Base-by-base conservation (phyloP, 2,797 vertebrate species). In the Sebastes reedi region DNA sequence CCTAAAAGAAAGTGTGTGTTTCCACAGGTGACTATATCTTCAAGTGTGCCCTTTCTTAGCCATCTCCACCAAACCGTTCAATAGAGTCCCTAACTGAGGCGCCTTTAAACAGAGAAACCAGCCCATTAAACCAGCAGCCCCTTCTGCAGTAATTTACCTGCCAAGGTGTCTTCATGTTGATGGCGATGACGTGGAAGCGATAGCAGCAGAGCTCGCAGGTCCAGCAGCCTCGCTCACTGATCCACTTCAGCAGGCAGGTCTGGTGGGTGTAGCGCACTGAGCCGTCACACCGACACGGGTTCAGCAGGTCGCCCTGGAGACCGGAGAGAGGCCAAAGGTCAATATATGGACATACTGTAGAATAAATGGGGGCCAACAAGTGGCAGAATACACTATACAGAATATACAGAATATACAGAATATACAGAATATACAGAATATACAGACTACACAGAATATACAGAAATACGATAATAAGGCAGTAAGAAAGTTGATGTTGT, bases 131-230 rank as follows among this genome's bases (percentile, higher is more conserved):
- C 42, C 42, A 46, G n/a, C 36, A 8, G 12, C 6, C 9, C 12
- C 4, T 25, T 4, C 52, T 10, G 16, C 5, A 1, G 8, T 5
- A 1, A 6, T 32, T 65, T 96, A 99, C 98, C 97, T 98, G 97
- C 92, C 97, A 97, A 22, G 98, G 98, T 2, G 94, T 97, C 95
- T 99, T 99, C 96, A 97, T 96, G 94, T 97, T 97, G 95, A 98
- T 97, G 93, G 98, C 96, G 87, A 97, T 96, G 80, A 99, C 96
- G 64, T 98, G 97, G 94, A 98, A 99, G 94, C 97, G 96, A 77
- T 98, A 99, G 89, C 97, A 98, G 96, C 98, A 99, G 72, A 99
- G 97, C 84, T 99, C 98, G 24, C 98, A 99, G 88, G 97, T 98
- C 98, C 98, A 99, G 72, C 97, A 98, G 70, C 98, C 98, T 20